Evolutionary conservation across 2,113 vertebrate species (phyloP), one percentile per base, ranked within the genome.

Genomic region (Callipepla californica): DNA sequence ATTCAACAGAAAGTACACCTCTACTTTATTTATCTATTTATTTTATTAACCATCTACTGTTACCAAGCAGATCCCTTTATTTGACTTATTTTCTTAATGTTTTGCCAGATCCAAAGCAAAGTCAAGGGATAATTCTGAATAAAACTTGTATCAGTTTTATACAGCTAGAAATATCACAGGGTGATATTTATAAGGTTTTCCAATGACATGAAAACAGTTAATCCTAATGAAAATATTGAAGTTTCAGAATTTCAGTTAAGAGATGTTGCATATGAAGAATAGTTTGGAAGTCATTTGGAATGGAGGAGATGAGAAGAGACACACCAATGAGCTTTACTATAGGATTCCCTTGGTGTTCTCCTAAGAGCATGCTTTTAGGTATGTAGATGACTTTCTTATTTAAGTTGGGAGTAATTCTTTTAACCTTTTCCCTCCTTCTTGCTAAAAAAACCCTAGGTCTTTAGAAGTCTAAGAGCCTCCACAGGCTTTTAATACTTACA

Each of bases 321-420:
- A 48, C 6, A 22, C 10, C 36, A 34, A 8, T 42, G 22, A 34
- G 1, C 1, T 7, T 63, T 63, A 2, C 0, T 48, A 10, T 45
- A 55, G 32, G 26, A 20, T 48, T 72, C 13, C 19, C 17, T 83
- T 93, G 78, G 18, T 86, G 12, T 78, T 28, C 10, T 89, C 53
- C 22, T 11, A 17, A 55, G 22, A 73, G 3, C 2, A 18, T 53
- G 4, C 22, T 84, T 81, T 72, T 62, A 73, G 87, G 79, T 45
- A 89, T 23, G 3, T n/a, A 53, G 20, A 47, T 20, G 1, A 23
- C 4, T 69, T 61, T 44, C 17, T 86, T 70, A 42, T 68, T 80
- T 65, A 42, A 80, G 26, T 77, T 63, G 40, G 65, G 9, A n/a
- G 48, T 57, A 75, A 42, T 90, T 76, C 8, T 85, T 88, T 72